Evolutionary conservation across 2,113 vertebrate species (phyloP).

Genomic region (Albula glossodonta): DNA sequence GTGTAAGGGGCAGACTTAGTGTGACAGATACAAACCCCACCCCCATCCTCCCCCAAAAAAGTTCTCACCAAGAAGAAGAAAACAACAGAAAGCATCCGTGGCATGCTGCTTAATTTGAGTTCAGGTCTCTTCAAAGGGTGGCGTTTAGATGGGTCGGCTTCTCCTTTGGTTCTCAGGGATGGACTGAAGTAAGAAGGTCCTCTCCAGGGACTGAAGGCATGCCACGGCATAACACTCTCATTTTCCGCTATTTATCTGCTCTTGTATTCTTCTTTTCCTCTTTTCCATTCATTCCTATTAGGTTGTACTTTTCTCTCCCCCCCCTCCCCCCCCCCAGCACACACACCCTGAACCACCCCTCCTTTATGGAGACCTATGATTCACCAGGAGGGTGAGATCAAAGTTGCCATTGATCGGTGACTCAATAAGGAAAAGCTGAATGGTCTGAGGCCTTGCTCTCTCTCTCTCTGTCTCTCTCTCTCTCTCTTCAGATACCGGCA

Average conservation of each 20-base stretch:
- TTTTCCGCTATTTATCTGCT: constrained; percentile 69
- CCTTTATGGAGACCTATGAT: constrained; percentile 35
- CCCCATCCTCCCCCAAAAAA: constrained; percentile 29
- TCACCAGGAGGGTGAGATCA: constrained; percentile 61
- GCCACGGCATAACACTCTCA: constrained; percentile 63
- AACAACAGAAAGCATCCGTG: constrained; percentile 59
- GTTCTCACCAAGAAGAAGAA: constrained; percentile 40
- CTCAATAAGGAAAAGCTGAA: constrained; percentile 37
- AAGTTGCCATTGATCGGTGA: constrained; percentile 63
- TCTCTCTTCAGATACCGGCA: constrained; percentile 35
- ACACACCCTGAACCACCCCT: no score
- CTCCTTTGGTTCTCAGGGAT: constrained; percentile 62
- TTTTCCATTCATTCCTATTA: constrained; percentile 61
- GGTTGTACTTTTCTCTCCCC: constrained; percentile 56
- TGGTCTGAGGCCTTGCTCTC: constrained; percentile 39
- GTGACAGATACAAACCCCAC: constrained; percentile 30
- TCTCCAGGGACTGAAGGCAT: constrained; percentile 75
- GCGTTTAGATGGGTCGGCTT: constrained; percentile 55
- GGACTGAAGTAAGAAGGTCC: constrained; percentile 60
- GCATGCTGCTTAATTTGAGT: constrained; percentile 66
- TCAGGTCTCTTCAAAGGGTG: constrained; percentile 68
- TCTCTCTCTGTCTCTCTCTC: neutral
- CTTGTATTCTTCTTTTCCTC: constrained; percentile 64
- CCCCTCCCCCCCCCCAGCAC: constrained; percentile 4
- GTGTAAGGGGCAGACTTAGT: constrained; percentile 17